These are phyloP conservation scores for Raillietiella orientalis DNA, from an alignment of 2,888 invertebrate species.

Conservation along the genomic window DNA sequence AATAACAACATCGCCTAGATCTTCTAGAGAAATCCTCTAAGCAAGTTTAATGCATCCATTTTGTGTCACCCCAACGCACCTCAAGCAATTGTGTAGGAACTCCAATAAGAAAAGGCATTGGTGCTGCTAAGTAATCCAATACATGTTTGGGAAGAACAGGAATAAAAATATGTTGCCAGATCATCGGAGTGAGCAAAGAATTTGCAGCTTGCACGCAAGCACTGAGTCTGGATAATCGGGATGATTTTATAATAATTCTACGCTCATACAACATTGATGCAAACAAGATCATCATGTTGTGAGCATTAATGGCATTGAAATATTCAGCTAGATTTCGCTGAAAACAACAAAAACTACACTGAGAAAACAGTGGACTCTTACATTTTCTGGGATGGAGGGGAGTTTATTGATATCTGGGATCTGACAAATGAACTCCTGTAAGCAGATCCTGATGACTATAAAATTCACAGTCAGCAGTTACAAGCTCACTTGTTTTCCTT, in stretches of 20 bases:
- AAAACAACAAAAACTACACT: conserved; percentile 8
- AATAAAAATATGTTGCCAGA: conserved; percentile 95
- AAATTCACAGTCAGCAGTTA: neutral
- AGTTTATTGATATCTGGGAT: conserved; percentile 46
- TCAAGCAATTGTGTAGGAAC: conserved; percentile 54
- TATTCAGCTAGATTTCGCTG: conserved; percentile 88
- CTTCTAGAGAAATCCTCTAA: conserved; percentile 18
- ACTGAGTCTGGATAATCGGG: conserved; percentile 54
- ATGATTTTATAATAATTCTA: conserved; percentile 67
- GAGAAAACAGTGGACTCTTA: conserved; percentile 18
- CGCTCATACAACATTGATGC: conserved; percentile 82
- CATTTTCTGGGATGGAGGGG: conserved; percentile 85
- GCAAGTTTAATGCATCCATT: neutral
- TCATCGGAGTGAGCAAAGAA: conserved; percentile 83
- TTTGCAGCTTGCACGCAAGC: conserved; percentile 62
- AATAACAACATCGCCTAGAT: conserved; percentile 76
- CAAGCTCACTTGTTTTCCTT: conserved; percentile 5
- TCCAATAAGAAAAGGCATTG: conserved; percentile 93
- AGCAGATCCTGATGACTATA: conserved; percentile 14
- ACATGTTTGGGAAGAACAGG: conserved; percentile 66
- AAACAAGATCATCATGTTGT: conserved; percentile 82
- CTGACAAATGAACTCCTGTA: conserved; percentile 40
- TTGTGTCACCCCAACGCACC: conserved; percentile 16
- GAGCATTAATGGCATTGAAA: conserved; percentile 79
- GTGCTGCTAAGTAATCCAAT: conserved; percentile 64